Evolutionary conservation across 2,888 invertebrate genomes (phyloP).

Genomic region (Athalia rosae): DNA sequence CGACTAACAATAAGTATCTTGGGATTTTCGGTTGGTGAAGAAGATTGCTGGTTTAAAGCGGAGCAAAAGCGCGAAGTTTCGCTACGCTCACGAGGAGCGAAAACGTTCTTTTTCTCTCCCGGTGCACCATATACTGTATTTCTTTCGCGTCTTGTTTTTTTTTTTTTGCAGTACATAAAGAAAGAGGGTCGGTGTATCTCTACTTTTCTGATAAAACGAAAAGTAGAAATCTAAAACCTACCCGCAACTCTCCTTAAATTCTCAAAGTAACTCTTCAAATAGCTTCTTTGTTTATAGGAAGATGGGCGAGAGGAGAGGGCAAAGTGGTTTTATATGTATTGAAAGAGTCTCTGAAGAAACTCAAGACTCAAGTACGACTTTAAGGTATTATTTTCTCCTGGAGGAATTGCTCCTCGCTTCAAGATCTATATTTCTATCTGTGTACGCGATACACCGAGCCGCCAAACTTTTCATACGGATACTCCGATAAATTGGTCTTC

Average conservation of each 20-base stretch:
- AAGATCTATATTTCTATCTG: constrained; percentile 5
- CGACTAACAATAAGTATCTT: too few relatives aligned
- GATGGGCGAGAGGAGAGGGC: constrained; percentile 18
- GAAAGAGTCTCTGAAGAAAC: constrained; percentile 43
- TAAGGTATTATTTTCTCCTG: constrained; percentile 17
- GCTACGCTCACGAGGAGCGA: too few relatives aligned
- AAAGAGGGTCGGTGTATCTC: neutral
- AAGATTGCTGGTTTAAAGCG: too few relatives aligned
- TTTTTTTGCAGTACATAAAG: neutral
- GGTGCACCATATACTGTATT: too few relatives aligned
- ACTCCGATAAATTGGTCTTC: too few relatives aligned
- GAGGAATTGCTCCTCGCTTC: neutral
- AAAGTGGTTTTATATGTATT: constrained; percentile 45
- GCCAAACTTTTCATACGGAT: too few relatives aligned
- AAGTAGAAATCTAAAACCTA: constrained; percentile 7
- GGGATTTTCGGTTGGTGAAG: too few relatives aligned
- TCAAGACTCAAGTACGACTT: constrained; percentile 39
- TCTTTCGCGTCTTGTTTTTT: too few relatives aligned
- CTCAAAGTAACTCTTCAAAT: constrained; percentile 44
- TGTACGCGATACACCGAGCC: too few relatives aligned
- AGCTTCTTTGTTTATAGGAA: constrained; percentile 44
- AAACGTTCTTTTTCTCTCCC: too few relatives aligned
- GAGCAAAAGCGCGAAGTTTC: too few relatives aligned
- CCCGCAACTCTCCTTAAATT: constrained; percentile 34
- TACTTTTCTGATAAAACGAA: neutral